These are phyloP conservation scores for Chiroxiphia lanceolata DNA, from an alignment of 2,797 vertebrate species.

Conservation along the genomic window DNA sequence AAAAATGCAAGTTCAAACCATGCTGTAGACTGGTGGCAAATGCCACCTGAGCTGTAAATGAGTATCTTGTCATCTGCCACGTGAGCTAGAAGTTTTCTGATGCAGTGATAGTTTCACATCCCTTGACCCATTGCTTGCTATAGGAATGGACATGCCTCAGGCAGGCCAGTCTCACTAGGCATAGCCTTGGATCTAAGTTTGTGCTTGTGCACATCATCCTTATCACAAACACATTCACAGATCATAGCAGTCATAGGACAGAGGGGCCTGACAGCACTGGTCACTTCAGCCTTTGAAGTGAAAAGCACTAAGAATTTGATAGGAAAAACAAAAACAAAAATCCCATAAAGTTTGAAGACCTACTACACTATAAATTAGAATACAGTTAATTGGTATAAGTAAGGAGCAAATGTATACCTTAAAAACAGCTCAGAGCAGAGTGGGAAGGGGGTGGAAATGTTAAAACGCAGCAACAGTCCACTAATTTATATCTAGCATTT, in stretches of 20 bases:
- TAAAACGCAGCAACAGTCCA: neutral
- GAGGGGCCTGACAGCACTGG: neutral
- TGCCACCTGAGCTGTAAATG: neutral
- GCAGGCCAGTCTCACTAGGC: neutral
- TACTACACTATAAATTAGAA: neutral
- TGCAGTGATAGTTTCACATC: neutral
- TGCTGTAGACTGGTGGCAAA: neutral
- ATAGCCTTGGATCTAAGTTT: neutral
- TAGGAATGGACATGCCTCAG: neutral
- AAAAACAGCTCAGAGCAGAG: neutral
- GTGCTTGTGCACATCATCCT: fast-evolving
- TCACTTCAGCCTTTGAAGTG: fast-evolving
- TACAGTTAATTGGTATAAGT: neutral
- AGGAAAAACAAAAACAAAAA: neutral
- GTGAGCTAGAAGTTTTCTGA: neutral
- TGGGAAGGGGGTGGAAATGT: neutral
- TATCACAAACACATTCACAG: neutral
- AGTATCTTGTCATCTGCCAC: neutral
- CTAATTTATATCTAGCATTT: neutral
- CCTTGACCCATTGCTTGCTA: neutral
- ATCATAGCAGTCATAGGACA: neutral
- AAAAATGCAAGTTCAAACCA: neutral
- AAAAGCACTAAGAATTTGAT: neutral
- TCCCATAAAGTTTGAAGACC: neutral
- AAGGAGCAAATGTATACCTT: neutral